Conservation (phyloP, 1,140 invertebrate species). For the Caerostris extrusa region DNA sequence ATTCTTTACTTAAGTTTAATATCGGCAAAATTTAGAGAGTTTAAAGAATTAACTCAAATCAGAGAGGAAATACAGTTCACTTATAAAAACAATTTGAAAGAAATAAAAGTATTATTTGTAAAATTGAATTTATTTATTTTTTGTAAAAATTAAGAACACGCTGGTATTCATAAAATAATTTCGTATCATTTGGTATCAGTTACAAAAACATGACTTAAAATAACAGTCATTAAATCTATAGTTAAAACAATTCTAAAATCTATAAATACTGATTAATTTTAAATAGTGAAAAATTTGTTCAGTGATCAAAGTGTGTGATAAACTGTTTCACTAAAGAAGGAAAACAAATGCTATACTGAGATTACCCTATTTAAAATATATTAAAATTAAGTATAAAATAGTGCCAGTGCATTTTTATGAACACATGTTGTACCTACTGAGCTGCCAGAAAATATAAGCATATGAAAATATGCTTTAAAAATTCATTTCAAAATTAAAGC, state of each 20-base stretch:
- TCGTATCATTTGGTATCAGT: too few relatives aligned
- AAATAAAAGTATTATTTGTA: too few relatives aligned
- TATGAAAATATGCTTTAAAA: constrained; percentile 47
- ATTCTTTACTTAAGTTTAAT: too few relatives aligned
- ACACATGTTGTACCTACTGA: neutral
- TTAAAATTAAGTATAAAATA: constrained; percentile 36
- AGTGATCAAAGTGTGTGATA: neutral
- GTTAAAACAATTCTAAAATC: neutral
- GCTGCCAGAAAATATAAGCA: constrained; percentile 42
- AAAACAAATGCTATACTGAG: neutral
- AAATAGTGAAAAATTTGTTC: neutral
- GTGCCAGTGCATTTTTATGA: neutral
- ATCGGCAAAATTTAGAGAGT: too few relatives aligned
- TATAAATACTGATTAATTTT: neutral
- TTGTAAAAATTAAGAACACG: too few relatives aligned
- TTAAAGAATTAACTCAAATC: too few relatives aligned
- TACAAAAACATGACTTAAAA: too few relatives aligned
- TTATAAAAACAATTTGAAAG: too few relatives aligned
- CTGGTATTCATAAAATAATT: too few relatives aligned
- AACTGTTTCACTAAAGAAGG: neutral
- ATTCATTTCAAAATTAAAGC: constrained; percentile 36
- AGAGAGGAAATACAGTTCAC: too few relatives aligned
- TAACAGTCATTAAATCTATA: too few relatives aligned
- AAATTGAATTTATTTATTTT: too few relatives aligned
- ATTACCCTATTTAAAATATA: neutral